Base-by-base conservation (phyloP, 2,113 vertebrate species). In the Channa maculata region DNA sequence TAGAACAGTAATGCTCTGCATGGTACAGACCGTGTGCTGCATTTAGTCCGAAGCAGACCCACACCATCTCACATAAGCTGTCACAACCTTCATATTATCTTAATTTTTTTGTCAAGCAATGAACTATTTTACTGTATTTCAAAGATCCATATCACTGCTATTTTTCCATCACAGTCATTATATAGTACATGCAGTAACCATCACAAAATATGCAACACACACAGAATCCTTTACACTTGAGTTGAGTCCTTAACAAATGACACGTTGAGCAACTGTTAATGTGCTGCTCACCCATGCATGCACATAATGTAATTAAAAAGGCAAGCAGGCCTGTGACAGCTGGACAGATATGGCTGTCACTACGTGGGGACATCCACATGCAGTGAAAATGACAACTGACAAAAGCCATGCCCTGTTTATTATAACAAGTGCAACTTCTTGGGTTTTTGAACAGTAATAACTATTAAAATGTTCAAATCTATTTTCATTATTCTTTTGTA, bases 11-110 rank as follows among this genome's bases (percentile, higher is more conserved):
- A 55, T 50, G 33, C 53, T 80, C 49, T 69, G 58, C 48, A 12
- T 68, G 50, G 58, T 5, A 37, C 41, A 1, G 36, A 70, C 14
- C 33, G 11, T 55, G 50, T 71, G 60, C 12, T 82, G 45, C 46
- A 51, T 64, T 69, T 58, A 73, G 63, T 39, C 14, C 54, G 43
- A 65, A 34, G 60, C 73, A 46, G 73, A 84, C 49, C 60, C 77
- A 72, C 44, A 54, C 71, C 60, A 65, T 71, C 63, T 89, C 62
- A 69, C 51, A 8, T 15, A 33, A 34, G 12, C 34, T 64, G 57
- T 59, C 53, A 71, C 55, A 48, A n/a, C 11, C 45, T 12, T 33
- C 14, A 2, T 1, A 15, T 53, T 6, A 33, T 44, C 38, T 51
- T 39, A 10, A 0, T 7, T 44, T 15, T 33, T 38, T 43, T 36